Conservation (phyloP, 2,113 vertebrate genomes). For the Ceuthmochares aereus region DNA sequence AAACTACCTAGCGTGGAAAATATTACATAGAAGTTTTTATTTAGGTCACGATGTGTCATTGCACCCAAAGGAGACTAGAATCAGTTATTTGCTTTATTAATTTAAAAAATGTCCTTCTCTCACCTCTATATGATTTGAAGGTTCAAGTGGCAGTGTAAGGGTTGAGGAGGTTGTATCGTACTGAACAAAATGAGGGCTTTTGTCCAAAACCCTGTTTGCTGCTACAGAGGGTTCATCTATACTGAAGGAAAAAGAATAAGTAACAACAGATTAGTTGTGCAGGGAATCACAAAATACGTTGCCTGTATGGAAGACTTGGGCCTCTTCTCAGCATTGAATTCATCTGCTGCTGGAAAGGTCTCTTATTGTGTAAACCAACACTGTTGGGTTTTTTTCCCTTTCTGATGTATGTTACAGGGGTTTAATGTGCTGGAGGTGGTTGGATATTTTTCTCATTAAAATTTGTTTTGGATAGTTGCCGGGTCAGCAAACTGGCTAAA, state of each 20-base stretch:
- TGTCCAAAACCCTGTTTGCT: constrained; percentile 41
- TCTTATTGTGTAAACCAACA: not conserved
- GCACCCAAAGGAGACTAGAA: not conserved
- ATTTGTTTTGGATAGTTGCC: constrained; percentile 20
- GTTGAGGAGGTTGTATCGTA: constrained; percentile 59
- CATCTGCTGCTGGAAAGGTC: constrained; percentile 15
- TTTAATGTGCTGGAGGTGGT: not conserved
- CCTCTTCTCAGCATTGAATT: constrained; percentile 5
- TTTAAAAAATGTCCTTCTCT: constrained; percentile 32
- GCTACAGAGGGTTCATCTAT: constrained; percentile 48
- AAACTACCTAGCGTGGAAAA: not conserved
- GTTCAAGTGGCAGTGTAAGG: constrained; percentile 23
- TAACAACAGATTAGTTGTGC: constrained; percentile 67
- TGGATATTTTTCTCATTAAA: constrained; percentile 40
- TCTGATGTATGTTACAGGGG: not conserved
- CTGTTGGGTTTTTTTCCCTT: not conserved
- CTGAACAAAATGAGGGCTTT: constrained; percentile 60
- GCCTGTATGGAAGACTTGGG: constrained; percentile 1
- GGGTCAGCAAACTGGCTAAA: constrained; percentile 30
- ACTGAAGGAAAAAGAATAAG: constrained; percentile 40
- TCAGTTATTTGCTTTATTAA: constrained; percentile 36
- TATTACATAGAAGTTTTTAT: not conserved
- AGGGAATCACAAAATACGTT: constrained; percentile 16
- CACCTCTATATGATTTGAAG: not conserved
- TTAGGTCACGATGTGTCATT: not conserved